A percentile compares a stretch with the other conserved stretches of the same genome.
Evolutionary conservation across 2,797 vertebrate species (phyloP).

Genomic region (Lacerta viridis): DNA sequence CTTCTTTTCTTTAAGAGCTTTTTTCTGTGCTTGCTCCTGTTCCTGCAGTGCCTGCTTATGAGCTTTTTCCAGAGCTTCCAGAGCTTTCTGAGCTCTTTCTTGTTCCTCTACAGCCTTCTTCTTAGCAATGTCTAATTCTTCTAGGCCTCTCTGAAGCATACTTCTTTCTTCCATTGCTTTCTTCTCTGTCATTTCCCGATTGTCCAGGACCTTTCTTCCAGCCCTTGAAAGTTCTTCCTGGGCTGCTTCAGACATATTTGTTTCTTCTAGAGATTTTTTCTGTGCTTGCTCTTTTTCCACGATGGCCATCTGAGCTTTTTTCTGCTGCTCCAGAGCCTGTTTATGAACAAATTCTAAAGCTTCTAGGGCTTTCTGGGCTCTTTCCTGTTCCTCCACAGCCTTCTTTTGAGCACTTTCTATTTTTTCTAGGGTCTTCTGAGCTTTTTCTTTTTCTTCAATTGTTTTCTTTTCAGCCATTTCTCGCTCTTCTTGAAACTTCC

Average conservation of each 20-base stretch:
- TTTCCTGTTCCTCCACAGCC: slow-evolving; percentile 18
- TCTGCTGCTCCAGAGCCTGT: slow-evolving; percentile 26
- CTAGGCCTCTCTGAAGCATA: background rate
- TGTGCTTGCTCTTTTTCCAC: slow-evolving; percentile 16
- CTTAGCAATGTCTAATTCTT: slow-evolving; percentile 23
- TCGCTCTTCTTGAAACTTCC: slow-evolving; percentile 22
- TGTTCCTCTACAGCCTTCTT: slow-evolving; percentile 20
- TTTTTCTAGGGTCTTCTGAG: slow-evolving; percentile 13
- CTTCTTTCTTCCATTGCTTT: slow-evolving; percentile 28
- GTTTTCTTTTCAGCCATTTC: background rate
- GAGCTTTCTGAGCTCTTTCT: background rate
- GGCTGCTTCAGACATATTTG: slow-evolving; percentile 5
- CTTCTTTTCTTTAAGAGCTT: slow-evolving; percentile 5
- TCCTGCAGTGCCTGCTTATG: slow-evolving; percentile 11
- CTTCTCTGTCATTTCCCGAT: background rate
- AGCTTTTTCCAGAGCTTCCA: slow-evolving; percentile 3
- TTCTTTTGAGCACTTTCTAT: slow-evolving; percentile 15
- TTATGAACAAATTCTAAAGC: slow-evolving; percentile 15
- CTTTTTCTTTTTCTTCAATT: slow-evolving; percentile 10
- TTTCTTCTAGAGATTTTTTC: slow-evolving; percentile 23
- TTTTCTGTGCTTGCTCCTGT: slow-evolving; percentile 16
- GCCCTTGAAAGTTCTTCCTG: slow-evolving; percentile 9
- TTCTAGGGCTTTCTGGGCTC: slow-evolving; percentile 22
- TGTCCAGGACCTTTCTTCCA: slow-evolving; percentile 19
- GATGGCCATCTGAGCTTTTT: background rate